Conservation (phyloP, 2,797 vertebrate genomes). For the Sciurus carolinensis region DNA sequence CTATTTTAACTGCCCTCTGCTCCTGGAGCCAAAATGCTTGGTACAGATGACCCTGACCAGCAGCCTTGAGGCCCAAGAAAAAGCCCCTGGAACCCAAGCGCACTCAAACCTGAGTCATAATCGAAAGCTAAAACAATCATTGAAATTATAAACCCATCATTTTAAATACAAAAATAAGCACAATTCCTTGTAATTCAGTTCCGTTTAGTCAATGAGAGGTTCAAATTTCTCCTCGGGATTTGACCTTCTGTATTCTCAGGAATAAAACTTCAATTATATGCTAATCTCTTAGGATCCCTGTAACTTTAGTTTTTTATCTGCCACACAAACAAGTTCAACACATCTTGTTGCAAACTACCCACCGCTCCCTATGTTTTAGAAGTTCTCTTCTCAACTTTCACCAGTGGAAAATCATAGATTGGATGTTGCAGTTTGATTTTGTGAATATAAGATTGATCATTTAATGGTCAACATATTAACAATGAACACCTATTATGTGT, state of each 20-base stretch:
- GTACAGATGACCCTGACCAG: not conserved
- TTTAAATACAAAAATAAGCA: conserved; percentile 49
- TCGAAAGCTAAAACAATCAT: not conserved
- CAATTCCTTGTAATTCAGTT: not conserved
- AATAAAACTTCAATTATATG: not conserved
- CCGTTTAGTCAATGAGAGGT: not conserved
- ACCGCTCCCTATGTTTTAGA: not conserved
- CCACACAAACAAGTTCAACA: not conserved
- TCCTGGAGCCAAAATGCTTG: not conserved
- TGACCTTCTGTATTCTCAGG: not conserved
- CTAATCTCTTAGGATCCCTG: not conserved
- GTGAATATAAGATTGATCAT: not conserved
- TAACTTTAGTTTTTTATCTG: not conserved
- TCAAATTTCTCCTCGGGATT: not conserved
- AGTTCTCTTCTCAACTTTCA: not conserved
- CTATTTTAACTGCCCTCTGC: not conserved
- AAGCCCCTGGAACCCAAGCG: not conserved
- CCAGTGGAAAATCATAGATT: not conserved
- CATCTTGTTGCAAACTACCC: not conserved
- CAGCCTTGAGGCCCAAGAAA: not conserved
- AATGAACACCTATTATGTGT: not conserved
- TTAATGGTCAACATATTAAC: not conserved
- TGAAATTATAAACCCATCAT: not conserved
- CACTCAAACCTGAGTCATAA: not conserved
- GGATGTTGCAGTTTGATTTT: not conserved